Percentiles rank a stretch among this genome's conserved stretches.
phyloP scores from a whole-genome alignment of 2,888 invertebrate genomes.

The Desoria tigrina region DNA sequence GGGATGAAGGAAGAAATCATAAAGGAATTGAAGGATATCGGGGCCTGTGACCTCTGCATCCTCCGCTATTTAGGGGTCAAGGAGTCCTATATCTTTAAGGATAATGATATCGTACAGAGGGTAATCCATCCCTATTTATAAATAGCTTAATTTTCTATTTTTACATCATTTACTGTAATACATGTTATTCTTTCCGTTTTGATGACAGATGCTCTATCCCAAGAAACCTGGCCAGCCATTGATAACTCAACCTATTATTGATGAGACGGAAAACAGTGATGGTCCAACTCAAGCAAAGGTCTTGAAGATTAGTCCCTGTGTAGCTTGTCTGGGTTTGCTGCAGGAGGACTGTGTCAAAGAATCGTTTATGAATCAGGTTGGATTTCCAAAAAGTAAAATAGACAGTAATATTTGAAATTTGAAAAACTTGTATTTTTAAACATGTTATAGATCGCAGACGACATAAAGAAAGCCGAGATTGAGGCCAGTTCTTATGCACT shows the following conservation, averaged over 20 bases:
- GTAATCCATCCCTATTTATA: slow-evolving; percentile 55
- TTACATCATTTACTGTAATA: no score
- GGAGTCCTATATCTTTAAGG: slow-evolving; percentile 62
- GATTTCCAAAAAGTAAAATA: no score
- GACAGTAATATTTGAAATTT: background rate
- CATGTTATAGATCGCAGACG: slow-evolving; percentile 53
- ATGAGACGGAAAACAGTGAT: slow-evolving; percentile 14
- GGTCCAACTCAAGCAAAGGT: slow-evolving; percentile 58
- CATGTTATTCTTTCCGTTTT: no score
- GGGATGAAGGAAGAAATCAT: slow-evolving; percentile 33
- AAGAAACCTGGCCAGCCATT: no score
- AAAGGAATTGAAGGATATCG: slow-evolving; percentile 54
- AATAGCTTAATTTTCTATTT: no score
- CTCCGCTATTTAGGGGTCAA: slow-evolving; percentile 68
- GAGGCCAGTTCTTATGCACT: slow-evolving; percentile 69
- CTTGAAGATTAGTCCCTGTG: slow-evolving; percentile 63
- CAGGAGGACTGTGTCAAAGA: slow-evolving; percentile 62
- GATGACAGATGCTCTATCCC: no score
- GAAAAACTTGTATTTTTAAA: background rate
- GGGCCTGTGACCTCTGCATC: slow-evolving; percentile 70
- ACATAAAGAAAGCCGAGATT: slow-evolving; percentile 59
- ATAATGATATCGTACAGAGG: slow-evolving; percentile 60
- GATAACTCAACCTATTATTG: background rate
- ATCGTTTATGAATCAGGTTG: slow-evolving; percentile 61
- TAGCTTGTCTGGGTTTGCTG: slow-evolving; percentile 72